phyloP scores from a whole-genome alignment of 2,888 invertebrate genomes.

The Aspidiotus destructor region DNA sequence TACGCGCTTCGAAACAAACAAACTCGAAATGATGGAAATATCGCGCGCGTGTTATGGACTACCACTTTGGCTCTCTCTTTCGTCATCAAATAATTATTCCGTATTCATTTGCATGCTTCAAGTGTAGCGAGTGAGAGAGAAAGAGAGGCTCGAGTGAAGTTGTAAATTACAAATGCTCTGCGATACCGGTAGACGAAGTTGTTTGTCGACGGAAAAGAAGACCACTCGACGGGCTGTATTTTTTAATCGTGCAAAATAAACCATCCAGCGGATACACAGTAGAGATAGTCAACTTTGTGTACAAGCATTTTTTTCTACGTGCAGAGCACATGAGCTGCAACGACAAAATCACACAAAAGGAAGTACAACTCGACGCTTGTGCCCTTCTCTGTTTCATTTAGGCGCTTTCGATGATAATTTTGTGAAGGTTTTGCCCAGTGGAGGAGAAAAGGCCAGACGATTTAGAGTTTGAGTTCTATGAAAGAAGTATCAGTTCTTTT shows the following conservation, averaged over 20 bases:
- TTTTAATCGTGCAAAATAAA: too few species aligned
- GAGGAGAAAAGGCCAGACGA: too few species aligned
- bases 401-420: too few species aligned
- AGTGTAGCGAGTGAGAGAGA: slow-evolving; percentile 12
- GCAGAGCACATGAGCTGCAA: too few species aligned
- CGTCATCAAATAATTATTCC: slow-evolving; percentile 20
- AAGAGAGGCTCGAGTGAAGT: slow-evolving; percentile 22
- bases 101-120: slow-evolving; percentile 32
- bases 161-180: slow-evolving; percentile 22
- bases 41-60: slow-evolving; percentile 9
- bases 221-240: slow-evolving; percentile 15
- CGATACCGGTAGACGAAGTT: not conserved
- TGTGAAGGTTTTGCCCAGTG: too few species aligned
- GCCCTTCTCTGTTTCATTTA: too few species aligned
- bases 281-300: too few species aligned
- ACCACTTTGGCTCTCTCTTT: slow-evolving; percentile 8
- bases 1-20: slow-evolving; percentile 22
- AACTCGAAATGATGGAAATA: slow-evolving; percentile 27
- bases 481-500: not conserved
- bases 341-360: too few species aligned
- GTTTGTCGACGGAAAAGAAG: slow-evolving; percentile 22
- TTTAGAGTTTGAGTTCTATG: too few species aligned
- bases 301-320: too few species aligned
- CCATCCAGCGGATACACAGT: too few species aligned
- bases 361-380: too few species aligned